Evolutionary conservation across 2,888 invertebrate species (phyloP).

Genomic region (Diadegma fenestrale): DNA sequence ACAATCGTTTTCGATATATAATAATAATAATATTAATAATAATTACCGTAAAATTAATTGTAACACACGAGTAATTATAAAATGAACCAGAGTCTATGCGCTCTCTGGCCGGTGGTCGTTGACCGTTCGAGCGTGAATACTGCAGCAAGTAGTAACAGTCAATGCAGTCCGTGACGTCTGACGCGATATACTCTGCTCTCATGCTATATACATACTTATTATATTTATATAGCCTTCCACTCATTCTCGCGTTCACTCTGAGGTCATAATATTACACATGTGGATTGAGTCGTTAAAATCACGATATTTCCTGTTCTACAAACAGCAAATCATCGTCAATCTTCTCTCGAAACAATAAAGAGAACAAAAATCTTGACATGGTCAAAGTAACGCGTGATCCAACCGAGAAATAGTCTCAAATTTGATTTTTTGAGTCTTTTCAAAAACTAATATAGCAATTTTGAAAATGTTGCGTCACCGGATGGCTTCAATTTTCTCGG

Average conservation of each 20-base stretch:
- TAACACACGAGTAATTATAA: constrained; percentile 46
- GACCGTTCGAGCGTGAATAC: constrained; percentile 43
- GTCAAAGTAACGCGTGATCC: background rate
- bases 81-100: constrained; percentile 29
- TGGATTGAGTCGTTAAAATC: constrained; percentile 30
- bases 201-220: constrained; percentile 23
- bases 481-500: constrained; percentile 38
- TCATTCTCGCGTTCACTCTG: constrained; percentile 62
- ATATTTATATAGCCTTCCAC: constrained; percentile 44
- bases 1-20: constrained; percentile 66
- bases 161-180: constrained; percentile 62
- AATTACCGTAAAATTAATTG: constrained; percentile 52
- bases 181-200: constrained; percentile 23
- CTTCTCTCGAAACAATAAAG: background rate
- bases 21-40: constrained; percentile 57
- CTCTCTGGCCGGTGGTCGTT: constrained; percentile 56
- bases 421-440: background rate
- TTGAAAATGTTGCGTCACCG: too few relatives aligned
- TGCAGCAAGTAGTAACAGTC: constrained; percentile 64
- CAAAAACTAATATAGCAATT: background rate
- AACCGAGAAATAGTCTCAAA: background rate
- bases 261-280: constrained; percentile 59
- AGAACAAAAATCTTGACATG: background rate
- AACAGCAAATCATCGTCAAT: constrained; percentile 24
- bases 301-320: constrained; percentile 24